A percentile compares a stretch with the other conserved stretches of the same genome.
Evolutionary conservation across 2,797 vertebrate genomes (phyloP).

Genomic region (Enteromius anoplus): DNA sequence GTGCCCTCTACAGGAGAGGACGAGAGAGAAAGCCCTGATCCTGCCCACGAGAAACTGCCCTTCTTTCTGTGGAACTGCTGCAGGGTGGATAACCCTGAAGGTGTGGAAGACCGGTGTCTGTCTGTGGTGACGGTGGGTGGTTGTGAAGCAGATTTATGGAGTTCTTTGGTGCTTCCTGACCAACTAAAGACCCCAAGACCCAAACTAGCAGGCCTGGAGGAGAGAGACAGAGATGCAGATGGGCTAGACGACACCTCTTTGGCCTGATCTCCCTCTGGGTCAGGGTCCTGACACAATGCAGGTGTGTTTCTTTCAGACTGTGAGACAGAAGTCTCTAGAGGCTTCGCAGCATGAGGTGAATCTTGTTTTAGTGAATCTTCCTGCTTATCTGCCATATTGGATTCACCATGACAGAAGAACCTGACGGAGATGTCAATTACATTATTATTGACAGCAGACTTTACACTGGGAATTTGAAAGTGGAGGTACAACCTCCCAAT

Average conservation of each 20-base stretch:
- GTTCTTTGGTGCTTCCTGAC: conserved; percentile 69
- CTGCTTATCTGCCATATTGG: conserved; percentile 19
- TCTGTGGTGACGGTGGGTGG: conserved; percentile 47
- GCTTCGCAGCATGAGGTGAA: conserved; percentile 14
- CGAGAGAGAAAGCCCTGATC: neutral
- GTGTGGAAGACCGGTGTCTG: conserved; percentile 52
- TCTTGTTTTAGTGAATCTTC: conserved; percentile 44
- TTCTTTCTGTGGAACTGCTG: conserved; percentile 76
- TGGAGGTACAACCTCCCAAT: neutral
- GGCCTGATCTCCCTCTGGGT: neutral
- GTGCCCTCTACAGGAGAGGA: conserved; percentile 36
- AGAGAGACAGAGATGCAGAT: conserved; percentile 36
- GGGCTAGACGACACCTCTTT: conserved; percentile 64
- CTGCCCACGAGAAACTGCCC: conserved; percentile 40
- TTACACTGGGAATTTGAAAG: neutral
- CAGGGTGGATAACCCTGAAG: conserved; percentile 62
- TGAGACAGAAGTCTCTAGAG: neutral
- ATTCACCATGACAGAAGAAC: conserved; percentile 40
- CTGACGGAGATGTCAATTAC: conserved; percentile 9
- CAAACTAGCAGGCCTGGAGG: conserved; percentile 55
- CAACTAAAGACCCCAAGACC: conserved; percentile 77
- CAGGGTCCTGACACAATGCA: neutral
- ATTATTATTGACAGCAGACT: neutral
- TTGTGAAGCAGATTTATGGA: conserved; percentile 19
- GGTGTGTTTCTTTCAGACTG: neutral